Evolutionary conservation across 2,797 vertebrate genomes (phyloP).

Genomic region (Sebastolobus alascanus): DNA sequence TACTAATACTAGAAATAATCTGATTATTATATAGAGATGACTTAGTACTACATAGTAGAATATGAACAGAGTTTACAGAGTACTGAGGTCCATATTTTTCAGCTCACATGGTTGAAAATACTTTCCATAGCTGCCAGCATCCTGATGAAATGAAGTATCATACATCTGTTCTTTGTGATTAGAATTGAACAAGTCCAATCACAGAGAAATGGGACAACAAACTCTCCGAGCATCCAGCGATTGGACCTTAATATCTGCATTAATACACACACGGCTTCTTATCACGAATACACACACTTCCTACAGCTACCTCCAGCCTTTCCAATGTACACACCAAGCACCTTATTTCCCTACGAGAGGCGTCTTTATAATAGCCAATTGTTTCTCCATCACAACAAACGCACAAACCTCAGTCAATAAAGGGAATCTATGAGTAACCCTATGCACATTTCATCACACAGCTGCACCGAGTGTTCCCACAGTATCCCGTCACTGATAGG

Average conservation of each 20-base stretch:
- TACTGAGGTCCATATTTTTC: slow-evolving; percentile 14
- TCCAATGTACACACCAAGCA: slow-evolving; percentile 69
- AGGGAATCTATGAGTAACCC: slow-evolving; percentile 77
- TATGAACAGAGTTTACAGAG: slow-evolving; percentile 1
- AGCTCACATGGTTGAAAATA: slow-evolving; percentile 17
- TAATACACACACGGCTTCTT: slow-evolving; percentile 71
- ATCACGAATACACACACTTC: slow-evolving; percentile 69
- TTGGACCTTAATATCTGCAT: slow-evolving; percentile 76
- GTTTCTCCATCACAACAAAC: slow-evolving; percentile 81
- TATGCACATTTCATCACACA: slow-evolving; percentile 81
- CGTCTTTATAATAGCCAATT: slow-evolving; percentile 85
- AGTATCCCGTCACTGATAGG: slow-evolving; percentile 65
- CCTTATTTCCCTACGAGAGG: slow-evolving; percentile 83
- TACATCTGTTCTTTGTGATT: slow-evolving; percentile 64
- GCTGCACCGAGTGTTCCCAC: slow-evolving; percentile 76
- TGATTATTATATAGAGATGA: neutral
- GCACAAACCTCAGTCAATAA: slow-evolving; percentile 73
- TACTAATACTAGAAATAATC: neutral
- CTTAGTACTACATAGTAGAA: neutral
- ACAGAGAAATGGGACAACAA: slow-evolving; percentile 62
- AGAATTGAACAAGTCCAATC: slow-evolving; percentile 76
- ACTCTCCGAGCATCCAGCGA: slow-evolving; percentile 66
- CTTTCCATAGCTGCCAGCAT: slow-evolving; percentile 29
- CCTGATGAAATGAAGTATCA: slow-evolving; percentile 54
- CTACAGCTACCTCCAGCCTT: slow-evolving; percentile 54